Base-by-base conservation (phyloP, 2,113 vertebrate genomes). In the Trematomus loennbergii region DNA sequence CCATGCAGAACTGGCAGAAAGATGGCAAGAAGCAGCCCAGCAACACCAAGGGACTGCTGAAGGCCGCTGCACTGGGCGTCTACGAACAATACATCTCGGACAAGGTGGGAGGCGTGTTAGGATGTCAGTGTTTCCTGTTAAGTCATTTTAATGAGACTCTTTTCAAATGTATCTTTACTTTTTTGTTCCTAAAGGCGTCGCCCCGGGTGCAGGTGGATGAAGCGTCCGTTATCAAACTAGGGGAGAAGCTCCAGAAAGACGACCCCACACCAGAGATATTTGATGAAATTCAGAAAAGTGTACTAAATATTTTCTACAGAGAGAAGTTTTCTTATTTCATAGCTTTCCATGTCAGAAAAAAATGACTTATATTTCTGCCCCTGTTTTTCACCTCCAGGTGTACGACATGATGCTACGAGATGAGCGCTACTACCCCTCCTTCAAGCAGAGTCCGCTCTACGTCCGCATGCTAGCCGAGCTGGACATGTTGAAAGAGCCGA, bases 401-500 rank as follows among this genome's bases (percentile, higher is more conserved):
- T 99, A 99, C 77, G 98, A 99, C 49, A 89, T 97, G 95, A 99
- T 99, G 97, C 95, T 99, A 54, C 94, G 95, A 5, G 97, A 99
- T 43, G 97, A 99, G 90, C 95, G 96, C 70, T 99, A 96, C 93
- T 99, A 99, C 92, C 98, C 97, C 2, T 97, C 97, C 0, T 99
- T 99, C 93, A 97, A 95, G 87, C 98, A 98, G 92, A 97, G 97
- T 10, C 95, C 95, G 1, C 94, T 99, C 36, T 99, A 99, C n/a
- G 96, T 99, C 16, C 96, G 96, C 48, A 99, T 99, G 98, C 93
- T 99, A 45, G 98, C 98, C 1, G 98, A 99, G 87, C 92, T 99
- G 78, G 98, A 99, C 90, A 99, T 99, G 98, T 90, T 99, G 84
- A 99, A 99, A 88, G 98, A 99, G 92, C 98, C 98, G 2, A 99